These are phyloP conservation scores for Diplolepis rosae DNA, from an alignment of 2,888 invertebrate species.

Conservation along the genomic window DNA sequence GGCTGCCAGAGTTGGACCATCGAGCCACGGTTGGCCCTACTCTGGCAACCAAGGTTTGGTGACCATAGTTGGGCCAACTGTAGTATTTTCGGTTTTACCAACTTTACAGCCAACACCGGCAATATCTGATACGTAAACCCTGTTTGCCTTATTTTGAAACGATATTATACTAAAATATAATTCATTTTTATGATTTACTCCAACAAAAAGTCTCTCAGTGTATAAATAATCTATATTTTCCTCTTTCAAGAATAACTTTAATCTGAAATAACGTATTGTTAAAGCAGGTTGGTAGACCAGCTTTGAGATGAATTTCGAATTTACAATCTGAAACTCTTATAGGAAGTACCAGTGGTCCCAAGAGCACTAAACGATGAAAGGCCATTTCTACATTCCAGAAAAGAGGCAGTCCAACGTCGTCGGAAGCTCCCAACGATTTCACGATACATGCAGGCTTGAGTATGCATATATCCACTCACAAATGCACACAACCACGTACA, in stretches of 20 bases:
- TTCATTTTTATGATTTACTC: too few relatives aligned
- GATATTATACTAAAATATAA: too few relatives aligned
- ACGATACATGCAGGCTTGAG: not conserved
- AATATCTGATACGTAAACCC: too few relatives aligned
- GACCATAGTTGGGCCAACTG: too few relatives aligned
- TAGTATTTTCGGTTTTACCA: too few relatives aligned
- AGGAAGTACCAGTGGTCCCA: not conserved
- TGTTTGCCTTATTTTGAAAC: too few relatives aligned
- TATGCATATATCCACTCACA: not conserved
- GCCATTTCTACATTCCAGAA: not conserved
- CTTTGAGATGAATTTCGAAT: constrained; percentile 8
- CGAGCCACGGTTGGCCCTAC: too few relatives aligned
- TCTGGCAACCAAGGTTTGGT: too few relatives aligned
- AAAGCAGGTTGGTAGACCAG: not conserved
- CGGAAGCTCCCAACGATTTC: not conserved
- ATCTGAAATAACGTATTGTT: constrained; percentile 14
- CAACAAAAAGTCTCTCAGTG: too few relatives aligned
- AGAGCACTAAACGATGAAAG: constrained; percentile 24
- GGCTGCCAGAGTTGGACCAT: too few relatives aligned
- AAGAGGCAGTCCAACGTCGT: not conserved
- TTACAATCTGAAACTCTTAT: not conserved
- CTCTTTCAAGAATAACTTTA: not conserved
- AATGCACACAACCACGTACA: not conserved
- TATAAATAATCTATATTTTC: constrained; percentile 19
- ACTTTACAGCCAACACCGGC: too few relatives aligned